Conservation (phyloP, 2,797 vertebrate species). For the Phataginus tricuspis region DNA sequence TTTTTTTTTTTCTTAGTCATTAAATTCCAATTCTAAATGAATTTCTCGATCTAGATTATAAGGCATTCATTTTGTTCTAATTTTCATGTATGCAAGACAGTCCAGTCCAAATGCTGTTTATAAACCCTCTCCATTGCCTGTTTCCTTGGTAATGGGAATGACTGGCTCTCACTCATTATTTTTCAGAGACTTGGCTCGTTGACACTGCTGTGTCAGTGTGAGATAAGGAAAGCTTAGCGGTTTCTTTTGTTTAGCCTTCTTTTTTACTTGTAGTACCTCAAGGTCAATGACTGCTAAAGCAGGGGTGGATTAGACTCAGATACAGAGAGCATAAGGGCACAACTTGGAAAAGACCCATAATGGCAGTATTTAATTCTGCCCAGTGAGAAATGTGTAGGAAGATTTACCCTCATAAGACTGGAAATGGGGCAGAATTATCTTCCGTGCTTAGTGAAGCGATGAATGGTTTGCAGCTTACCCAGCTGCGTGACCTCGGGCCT, state of each 20-base stretch:
- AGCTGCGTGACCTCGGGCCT: background rate
- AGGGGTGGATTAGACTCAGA: constrained; percentile 65
- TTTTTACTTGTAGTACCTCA: constrained; percentile 71
- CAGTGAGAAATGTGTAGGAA: constrained; percentile 18
- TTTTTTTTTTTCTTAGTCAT: constrained; percentile 64
- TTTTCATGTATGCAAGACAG: constrained; percentile 65
- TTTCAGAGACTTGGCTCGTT: constrained; percentile 60
- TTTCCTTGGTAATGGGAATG: constrained; percentile 76
- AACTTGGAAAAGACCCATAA: constrained; percentile 41
- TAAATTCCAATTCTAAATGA: constrained; percentile 69
- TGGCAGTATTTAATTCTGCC: constrained; percentile 56
- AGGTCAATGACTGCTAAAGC: constrained; percentile 71
- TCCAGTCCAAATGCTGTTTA: constrained; percentile 66
- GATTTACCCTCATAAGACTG: background rate
- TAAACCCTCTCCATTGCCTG: constrained; percentile 51
- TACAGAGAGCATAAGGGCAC: constrained; percentile 43
- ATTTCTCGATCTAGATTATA: constrained; percentile 74
- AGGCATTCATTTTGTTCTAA: constrained; percentile 74
- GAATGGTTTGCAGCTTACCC: constrained; percentile 31
- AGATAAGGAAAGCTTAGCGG: constrained; percentile 55
- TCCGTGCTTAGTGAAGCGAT: background rate
- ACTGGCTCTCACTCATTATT: constrained; percentile 64
- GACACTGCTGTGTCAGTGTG: constrained; percentile 46
- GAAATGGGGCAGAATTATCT: constrained; percentile 38
- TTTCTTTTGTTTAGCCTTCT: constrained; percentile 67